Base-by-base conservation (phyloP, 2,888 invertebrate species). In the Morpho deidamia region DNA sequence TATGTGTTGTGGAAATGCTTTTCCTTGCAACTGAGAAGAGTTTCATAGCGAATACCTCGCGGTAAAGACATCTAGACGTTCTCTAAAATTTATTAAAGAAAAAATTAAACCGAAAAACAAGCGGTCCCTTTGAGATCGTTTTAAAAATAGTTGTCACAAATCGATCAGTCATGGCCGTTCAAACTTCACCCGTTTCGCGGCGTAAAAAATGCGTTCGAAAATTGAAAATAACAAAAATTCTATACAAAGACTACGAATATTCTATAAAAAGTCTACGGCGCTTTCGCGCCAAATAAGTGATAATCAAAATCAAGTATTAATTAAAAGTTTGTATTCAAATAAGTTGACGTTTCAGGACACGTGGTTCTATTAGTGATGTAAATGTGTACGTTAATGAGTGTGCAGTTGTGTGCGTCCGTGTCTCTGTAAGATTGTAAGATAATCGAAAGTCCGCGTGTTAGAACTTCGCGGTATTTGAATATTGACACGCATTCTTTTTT, bases 21-120 rank as follows among this genome's bases (percentile, higher is more conserved):
- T 89, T 89, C 88, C 88, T 89, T 88, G 89, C 89, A 85, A 88
- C 82, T 86, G 87, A 87, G 83, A 87, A 89, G 89, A 89, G 89
- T 89, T 89, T 80, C 86, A 88, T 81, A 89, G 89, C 86, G 89
- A 85, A 87, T 86, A 89, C 89, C 89, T 89, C 89, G 89, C 89
- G 89, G 89, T 89, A 89, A 88, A 89, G 88, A 87, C 89, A 76
- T 80, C 78, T 75, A 73, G 74, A 76, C 83, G 85, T 79, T 79
- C 81, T 78, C 72, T 68, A 67, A 69, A 77, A 59, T 59, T 69
- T 53, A 54, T 50, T 56, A 41, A 50, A 37, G 23, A 37, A 48
- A 58, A 61, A 54, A 49, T 53, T 41, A 44, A 58, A 65, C 59
- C 53, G 53, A 55, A 55, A 58, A 10, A 10, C 5, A 9, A 39